Evolutionary conservation across 2,797 vertebrate genomes (phyloP), one percentile per base, ranked within the genome.

Genomic region (Fratercula arctica): DNA sequence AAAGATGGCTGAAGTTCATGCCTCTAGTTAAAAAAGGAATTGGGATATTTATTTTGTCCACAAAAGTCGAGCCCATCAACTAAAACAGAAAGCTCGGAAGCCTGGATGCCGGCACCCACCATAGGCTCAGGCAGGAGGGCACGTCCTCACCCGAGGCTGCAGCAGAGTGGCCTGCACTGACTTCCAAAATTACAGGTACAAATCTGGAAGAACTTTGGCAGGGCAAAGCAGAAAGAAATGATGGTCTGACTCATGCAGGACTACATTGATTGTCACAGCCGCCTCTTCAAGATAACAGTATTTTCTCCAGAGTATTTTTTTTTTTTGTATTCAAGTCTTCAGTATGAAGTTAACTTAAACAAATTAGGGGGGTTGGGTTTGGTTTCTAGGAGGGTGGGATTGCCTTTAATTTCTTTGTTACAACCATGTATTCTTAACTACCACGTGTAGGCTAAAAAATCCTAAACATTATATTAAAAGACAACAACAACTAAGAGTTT

Each of bases 371-470:
- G 3, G 4, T 54, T 89, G 67, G 31, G 5, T 48, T 77, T 78
- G 11, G 5, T 85, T 93, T 89, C 45, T 33, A 53, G 25, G 16
- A 81, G 8, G 10, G 4, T 41, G 66, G 56, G 19, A 70, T 39
- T 73, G 61, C 5, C 13, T 79, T 82, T 67, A 28, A 12, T 64
- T 68, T 87, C 28, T 82, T 45, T 79, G 6, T 48, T 76, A 66
- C 9, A 73, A 51, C 6, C 11, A 37, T 18, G 8, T 23, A 61
- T 59, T 89, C 39, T 35, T 45, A 48, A 29, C 6, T 79, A 75
- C 3, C 1, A 1, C 12, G 19, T 64, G 2, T 60, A 29, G 17
- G 13, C 6, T 76, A 60, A 82, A 77, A 68, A 1, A 0, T 3
- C 4, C 16, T 51, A 39, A 75, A 50, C 10, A 11, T 13, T 74